These are phyloP conservation scores for Chloroceryle aenea DNA, from an alignment of 2,113 vertebrate genomes.

Conservation along the genomic window DNA sequence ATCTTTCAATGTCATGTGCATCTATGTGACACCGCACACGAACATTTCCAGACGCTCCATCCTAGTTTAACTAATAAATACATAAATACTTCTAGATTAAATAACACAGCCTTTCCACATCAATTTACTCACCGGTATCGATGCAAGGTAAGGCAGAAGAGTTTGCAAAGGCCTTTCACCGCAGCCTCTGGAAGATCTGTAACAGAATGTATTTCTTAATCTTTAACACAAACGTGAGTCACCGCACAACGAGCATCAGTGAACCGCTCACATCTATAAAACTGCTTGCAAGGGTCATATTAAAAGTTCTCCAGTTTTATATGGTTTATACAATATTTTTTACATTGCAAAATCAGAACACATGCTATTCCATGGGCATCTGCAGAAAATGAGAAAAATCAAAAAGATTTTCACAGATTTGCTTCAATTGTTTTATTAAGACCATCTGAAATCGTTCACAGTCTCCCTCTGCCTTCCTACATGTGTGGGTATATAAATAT, in stretches of 20 bases:
- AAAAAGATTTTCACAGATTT: neutral
- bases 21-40: neutral
- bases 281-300: neutral
- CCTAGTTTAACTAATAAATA: neutral
- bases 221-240: neutral
- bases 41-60: neutral
- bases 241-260: neutral
- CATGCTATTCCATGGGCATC: accelerated
- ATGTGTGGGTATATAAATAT: neutral
- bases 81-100: neutral
- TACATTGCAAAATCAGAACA: neutral
- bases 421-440: neutral
- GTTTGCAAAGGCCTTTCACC: slow-evolving; percentile 94
- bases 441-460: neutral
- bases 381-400: neutral
- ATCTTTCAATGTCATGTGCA: neutral
- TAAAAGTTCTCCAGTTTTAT: neutral
- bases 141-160: slow-evolving; percentile 95
- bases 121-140: slow-evolving; percentile 86
- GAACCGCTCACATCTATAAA: accelerated
- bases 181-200: slow-evolving; percentile 89
- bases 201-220: slow-evolving; percentile 18
- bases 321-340: neutral
- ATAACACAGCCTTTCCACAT: neutral
- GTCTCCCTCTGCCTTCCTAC: no score